Evolutionary conservation across 2,113 vertebrate species (phyloP), one percentile per base, ranked within the genome.

Genomic region (Raja brachyura): DNA sequence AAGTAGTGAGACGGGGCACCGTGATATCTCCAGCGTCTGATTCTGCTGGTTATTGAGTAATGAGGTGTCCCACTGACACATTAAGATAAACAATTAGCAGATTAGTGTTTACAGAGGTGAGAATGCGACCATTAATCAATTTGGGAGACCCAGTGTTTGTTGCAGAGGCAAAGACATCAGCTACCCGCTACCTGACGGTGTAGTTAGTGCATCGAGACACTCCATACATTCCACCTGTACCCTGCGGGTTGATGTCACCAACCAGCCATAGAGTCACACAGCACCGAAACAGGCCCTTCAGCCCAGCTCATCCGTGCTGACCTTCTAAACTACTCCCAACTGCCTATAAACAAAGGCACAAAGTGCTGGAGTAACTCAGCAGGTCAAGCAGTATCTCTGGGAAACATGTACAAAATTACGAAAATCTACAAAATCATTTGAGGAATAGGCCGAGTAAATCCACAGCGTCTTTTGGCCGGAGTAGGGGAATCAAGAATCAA

Each of bases 71-170:
- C 28, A 88, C 59, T 88, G 83, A 88, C 83, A 88, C 59, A 88
- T 31, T 31, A 31, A 88, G 59, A 88, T 63, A 88, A 88, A 88
- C 83, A 88, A 88, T 88, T 88, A 88, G 83, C 83, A 31, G 83
- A 63, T 88, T 88, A 88, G 83, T 63, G 59, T 88, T 88, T 88
- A 88, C 28, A 88, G 83, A 88, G 83, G 83, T 86, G 83, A 86
- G 83, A 31, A 88, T 20, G 11, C 28, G 83, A 25, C 56, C 28
- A 88, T 88, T 88, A 88, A 88, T 88, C 83, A 88, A 66, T 88
- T 63, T 63, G 16, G 28, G 59, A 88, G 83, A 88, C 61, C 83
- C 39, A 48, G 39, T 48, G 39, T 48, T 48, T 48, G 39, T 48
- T 48, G 39, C 39, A 48, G 39, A 48, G 39, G 39, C 39, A 48